phyloP scores from a whole-genome alignment of 2,888 invertebrate species.

The Brachypterus glaber region DNA sequence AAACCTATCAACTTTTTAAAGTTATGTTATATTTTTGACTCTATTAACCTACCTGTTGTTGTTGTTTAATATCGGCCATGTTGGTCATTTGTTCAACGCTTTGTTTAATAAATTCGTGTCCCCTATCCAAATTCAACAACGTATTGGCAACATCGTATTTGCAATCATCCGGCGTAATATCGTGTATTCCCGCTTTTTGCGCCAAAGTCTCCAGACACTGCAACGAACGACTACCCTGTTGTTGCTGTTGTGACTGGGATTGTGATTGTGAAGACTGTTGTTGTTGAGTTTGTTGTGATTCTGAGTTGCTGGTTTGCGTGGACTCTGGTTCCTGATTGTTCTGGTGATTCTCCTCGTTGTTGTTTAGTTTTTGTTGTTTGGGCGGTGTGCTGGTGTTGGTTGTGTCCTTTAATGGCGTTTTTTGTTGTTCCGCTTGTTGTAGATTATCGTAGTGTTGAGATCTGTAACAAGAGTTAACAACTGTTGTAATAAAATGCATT shows the following conservation, averaged over 20 bases:
- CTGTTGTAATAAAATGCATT: too few species aligned
- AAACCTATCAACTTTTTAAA: background rate
- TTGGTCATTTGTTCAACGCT: constrained; percentile 26
- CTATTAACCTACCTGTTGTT: constrained; percentile 23
- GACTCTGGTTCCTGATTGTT: constrained; percentile 35
- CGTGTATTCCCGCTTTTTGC: constrained; percentile 55
- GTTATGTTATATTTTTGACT: background rate
- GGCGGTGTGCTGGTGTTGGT: constrained; percentile 33
- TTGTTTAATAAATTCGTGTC: constrained; percentile 34
- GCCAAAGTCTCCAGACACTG: constrained; percentile 65
- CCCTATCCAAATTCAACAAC: constrained; percentile 53
- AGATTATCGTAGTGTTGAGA: constrained; percentile 53
- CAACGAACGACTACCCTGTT: constrained; percentile 41
- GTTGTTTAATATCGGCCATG: constrained; percentile 38
- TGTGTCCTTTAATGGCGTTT: constrained; percentile 40
- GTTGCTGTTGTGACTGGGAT: constrained; percentile 15
- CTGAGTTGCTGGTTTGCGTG: constrained; percentile 30
- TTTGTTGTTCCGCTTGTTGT: constrained; percentile 43
- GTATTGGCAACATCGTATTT: constrained; percentile 63
- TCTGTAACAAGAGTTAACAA: constrained; percentile 37
- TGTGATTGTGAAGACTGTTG: constrained; percentile 13
- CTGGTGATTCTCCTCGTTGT: constrained; percentile 31
- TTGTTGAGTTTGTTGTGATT: constrained; percentile 14
- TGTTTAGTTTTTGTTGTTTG: constrained; percentile 31
- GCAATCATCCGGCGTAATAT: constrained; percentile 58